Conservation (phyloP, 2,888 invertebrate genomes). For the Mystacides longicornis region DNA sequence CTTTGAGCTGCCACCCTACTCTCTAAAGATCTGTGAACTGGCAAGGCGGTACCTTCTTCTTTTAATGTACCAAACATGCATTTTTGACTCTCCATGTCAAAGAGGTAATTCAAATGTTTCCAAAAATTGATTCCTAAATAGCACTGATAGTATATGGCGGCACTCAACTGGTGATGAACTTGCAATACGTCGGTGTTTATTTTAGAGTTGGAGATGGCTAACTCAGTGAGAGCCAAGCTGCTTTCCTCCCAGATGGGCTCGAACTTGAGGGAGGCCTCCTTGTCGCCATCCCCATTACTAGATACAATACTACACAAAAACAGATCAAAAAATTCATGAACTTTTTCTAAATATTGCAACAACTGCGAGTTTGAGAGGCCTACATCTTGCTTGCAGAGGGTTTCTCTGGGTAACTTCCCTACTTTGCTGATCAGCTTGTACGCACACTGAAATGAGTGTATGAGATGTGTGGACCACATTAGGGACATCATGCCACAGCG, state of each 20-base stretch:
- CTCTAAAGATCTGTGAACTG: constrained; percentile 16
- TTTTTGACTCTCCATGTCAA: constrained; percentile 62
- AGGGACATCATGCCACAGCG: constrained; percentile 75
- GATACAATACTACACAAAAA: constrained; percentile 41
- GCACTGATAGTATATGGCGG: constrained; percentile 71
- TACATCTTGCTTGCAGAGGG: constrained; percentile 70
- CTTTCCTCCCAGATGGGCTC: constrained; percentile 64
- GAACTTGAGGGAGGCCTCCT: constrained; percentile 39
- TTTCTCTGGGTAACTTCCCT: constrained; percentile 79
- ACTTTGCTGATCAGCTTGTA: constrained; percentile 72
- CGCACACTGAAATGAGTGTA: constrained; percentile 66
- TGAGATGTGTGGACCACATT: constrained; percentile 85
- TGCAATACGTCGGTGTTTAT: constrained; percentile 70
- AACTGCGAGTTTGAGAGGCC: constrained; percentile 61
- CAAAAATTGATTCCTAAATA: constrained; percentile 66
- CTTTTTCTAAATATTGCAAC: constrained; percentile 41
- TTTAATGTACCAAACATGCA: constrained; percentile 47
- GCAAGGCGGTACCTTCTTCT: constrained; percentile 1
- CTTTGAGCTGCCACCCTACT: constrained; percentile 21
- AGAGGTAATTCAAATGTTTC: constrained; percentile 67
- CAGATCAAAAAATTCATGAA: constrained; percentile 42
- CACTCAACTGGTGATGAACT: constrained; percentile 72
- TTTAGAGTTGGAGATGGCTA: constrained; percentile 68
- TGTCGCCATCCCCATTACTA: constrained; percentile 32
- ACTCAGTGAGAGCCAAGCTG: constrained; percentile 63